Percentiles rank a stretch among this genome's conserved stretches.
Conservation (phyloP, 2,888 invertebrate genomes). For the Eledona agricola region DNA sequence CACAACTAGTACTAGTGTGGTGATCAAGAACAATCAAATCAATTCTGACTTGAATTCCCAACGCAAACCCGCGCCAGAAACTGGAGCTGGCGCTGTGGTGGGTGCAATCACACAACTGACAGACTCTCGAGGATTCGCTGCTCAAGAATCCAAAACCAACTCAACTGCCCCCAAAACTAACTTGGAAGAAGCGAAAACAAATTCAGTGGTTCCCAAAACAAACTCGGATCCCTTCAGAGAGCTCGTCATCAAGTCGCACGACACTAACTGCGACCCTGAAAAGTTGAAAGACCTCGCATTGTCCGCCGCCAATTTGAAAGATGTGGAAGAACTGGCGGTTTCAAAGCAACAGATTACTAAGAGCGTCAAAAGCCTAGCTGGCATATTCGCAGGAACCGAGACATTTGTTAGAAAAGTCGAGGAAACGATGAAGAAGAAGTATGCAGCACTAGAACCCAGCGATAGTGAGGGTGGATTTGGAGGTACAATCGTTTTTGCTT, state of each 20-base stretch:
- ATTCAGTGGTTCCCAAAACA: conserved; percentile 32
- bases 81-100: conserved; percentile 43
- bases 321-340: conserved; percentile 61
- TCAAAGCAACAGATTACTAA: conserved; percentile 38
- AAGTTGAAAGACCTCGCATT: conserved; percentile 69
- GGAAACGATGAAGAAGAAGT: conserved; percentile 57
- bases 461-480: conserved; percentile 72
- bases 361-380: conserved; percentile 58
- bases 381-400: conserved; percentile 60
- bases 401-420: conserved; percentile 59
- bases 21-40: conserved; percentile 42
- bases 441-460: conserved; percentile 66
- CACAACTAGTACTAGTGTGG: conserved; percentile 36
- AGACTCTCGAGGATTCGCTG: conserved; percentile 50
- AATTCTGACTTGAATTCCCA: conserved; percentile 32
- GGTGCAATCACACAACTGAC: conserved; percentile 55
- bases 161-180: conserved; percentile 12
- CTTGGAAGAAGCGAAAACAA: conserved; percentile 22
- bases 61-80: conserved; percentile 5
- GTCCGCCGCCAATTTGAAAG: conserved; percentile 69
- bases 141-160: too few species aligned
- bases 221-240: conserved; percentile 69
- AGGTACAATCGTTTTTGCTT: too few species aligned
- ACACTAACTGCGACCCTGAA: conserved; percentile 59
- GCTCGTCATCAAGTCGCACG: conserved; percentile 68